Conservation (phyloP, 92 coral and sea anemone genomes). For the Siderastrea siderea region DNA sequence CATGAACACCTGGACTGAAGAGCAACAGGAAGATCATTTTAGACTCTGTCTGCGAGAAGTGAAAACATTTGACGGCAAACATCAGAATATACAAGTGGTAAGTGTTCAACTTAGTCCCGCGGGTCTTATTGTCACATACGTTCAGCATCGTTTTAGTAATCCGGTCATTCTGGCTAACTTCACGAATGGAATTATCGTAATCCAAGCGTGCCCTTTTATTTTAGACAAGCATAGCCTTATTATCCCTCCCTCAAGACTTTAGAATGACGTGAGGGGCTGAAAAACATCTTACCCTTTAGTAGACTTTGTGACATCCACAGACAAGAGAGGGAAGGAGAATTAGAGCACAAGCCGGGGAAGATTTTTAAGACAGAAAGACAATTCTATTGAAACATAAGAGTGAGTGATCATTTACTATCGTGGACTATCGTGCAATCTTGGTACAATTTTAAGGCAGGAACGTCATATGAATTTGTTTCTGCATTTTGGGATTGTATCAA, state of each 20-base stretch:
- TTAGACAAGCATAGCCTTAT: too few species aligned
- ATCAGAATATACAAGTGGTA: constrained; percentile 36
- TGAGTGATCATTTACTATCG: too few species aligned
- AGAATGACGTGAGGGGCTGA: too few species aligned
- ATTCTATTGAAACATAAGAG: too few species aligned
- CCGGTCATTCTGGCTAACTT: too few species aligned
- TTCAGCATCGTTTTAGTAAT: not conserved
- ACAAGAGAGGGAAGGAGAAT: too few species aligned
- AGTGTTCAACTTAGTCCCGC: not conserved
- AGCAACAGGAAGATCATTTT: constrained; percentile 23
- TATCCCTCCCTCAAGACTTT: too few species aligned
- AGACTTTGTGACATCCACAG: too few species aligned
- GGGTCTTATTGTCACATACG: too few species aligned
- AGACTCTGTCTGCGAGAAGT: constrained; percentile 28
- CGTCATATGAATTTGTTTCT: not conserved
- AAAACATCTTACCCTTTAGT: too few species aligned
- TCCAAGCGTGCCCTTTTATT: not conserved
- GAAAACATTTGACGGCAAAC: constrained; percentile 37
- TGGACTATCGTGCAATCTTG: not conserved
- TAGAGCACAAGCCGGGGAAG: too few species aligned
- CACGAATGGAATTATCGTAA: not conserved
- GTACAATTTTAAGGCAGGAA: not conserved
- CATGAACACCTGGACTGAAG: constrained; percentile 29
- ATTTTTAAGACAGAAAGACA: too few species aligned
- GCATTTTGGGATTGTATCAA: not conserved